Evolutionary conservation across 1,140 invertebrate genomes (phyloP), one percentile per base, ranked within the genome.

Genomic region (Zaprionus gabonicus): DNA sequence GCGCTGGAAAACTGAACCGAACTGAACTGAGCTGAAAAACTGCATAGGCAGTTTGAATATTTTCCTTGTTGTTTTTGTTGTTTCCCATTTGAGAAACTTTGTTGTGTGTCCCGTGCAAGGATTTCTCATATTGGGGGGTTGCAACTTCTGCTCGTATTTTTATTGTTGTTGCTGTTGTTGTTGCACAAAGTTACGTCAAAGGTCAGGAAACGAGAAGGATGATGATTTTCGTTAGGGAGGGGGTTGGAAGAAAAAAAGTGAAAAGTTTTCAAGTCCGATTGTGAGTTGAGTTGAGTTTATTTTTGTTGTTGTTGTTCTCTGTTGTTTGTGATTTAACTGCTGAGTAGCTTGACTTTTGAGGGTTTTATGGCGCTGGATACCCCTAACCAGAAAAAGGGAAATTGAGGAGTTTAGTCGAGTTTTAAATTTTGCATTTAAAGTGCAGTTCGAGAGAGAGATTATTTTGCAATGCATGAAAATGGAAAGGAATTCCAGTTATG

Each of bases 101-200:
- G 17, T 34, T 67, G 36, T 51, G 58, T 76, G 55, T 60, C 68
- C 73, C 73, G 69, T 56, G 60, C 60, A 65, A 65, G 73, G 73
- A 76, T 76, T 71, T 76, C 41, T 71, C 23, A 59, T 9, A 20
- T 34, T 38, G 70, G 27, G 58, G 63, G 75, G 69, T 71, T 71
- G 73, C 51, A 76, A 66, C 25, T 64, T 56, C 23, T 17, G 25
- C 15, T 20, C 15, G 20, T 5, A 31, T 53, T 57, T 56, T 34
- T n/a, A 13, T 20, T 49, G 55, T 58, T 57, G 64, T 67, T 67
- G 55, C 49, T 55, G 17, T 55, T 56, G 55, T 51, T 59, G 27
- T 74, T 57, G 68, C 41, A 71, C 56, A 77, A 68, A 73, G 75
- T 77, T 73, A 67, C 75, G 70, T 73, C 75, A 77, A 77, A 77